phyloP scores from a whole-genome alignment of 2,888 invertebrate species.

The Melipona bicolor region DNA sequence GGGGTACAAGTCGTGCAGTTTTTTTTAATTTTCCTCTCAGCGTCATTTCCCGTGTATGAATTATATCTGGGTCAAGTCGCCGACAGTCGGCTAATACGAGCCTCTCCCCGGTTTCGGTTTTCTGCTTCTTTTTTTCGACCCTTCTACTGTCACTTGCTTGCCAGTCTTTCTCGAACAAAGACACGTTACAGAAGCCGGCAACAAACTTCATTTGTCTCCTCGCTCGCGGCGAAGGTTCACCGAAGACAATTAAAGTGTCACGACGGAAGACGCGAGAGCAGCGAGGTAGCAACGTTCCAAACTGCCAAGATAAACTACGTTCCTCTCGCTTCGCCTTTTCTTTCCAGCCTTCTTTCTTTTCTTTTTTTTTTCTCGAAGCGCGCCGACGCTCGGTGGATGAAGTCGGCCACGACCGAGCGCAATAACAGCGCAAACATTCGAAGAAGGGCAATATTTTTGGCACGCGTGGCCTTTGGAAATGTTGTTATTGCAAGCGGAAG shows the following conservation, averaged over 20 bases:
- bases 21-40: no score
- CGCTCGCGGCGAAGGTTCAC: conserved; percentile 32
- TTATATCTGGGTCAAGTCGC: no score
- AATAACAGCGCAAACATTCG: conserved; percentile 14
- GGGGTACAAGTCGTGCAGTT: no score
- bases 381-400: neutral
- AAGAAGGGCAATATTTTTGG: conserved; percentile 32
- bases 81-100: no score
- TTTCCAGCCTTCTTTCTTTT: neutral
- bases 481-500: conserved; percentile 4
- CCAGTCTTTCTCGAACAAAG: neutral
- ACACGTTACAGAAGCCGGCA: conserved; percentile 15
- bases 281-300: conserved; percentile 54
- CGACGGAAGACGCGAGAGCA: conserved; percentile 12
- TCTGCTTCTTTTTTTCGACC: neutral
- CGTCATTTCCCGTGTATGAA: no score
- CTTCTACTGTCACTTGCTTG: neutral
- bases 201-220: conserved; percentile 55
- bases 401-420: conserved; percentile 11
- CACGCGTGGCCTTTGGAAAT: neutral
- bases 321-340: conserved; percentile 4
- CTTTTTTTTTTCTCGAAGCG: neutral
- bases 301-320: conserved; percentile 49
- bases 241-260: conserved; percentile 42
- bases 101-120: neutral